These are phyloP conservation scores for Plemyria rubiginata DNA, from an alignment of 2,888 invertebrate genomes.

Conservation along the genomic window DNA sequence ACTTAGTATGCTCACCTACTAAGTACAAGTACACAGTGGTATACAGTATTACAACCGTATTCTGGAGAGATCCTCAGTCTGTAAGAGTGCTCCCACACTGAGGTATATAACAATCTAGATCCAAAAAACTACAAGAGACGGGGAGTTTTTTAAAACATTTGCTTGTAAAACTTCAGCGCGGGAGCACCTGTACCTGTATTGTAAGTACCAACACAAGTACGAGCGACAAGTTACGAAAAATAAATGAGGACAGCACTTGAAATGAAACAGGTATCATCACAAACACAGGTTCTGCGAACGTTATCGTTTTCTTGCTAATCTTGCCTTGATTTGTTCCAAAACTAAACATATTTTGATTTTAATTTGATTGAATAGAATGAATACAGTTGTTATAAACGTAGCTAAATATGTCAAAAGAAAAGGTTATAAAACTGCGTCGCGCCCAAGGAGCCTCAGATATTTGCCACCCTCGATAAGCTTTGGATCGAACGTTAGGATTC, in stretches of 20 bases:
- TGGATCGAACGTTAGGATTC: not conserved
- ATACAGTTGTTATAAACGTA: no score
- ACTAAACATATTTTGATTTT: no score
- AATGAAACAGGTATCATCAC: no score
- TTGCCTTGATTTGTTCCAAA: no score
- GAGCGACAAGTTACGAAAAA: no score
- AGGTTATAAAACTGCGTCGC: not conserved
- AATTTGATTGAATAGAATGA: no score
- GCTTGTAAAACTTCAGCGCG: not conserved
- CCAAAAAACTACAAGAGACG: not conserved
- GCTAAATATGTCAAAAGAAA: no score
- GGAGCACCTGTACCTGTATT: not conserved
- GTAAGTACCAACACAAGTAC: not conserved
- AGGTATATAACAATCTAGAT: not conserved
- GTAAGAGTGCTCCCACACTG: not conserved
- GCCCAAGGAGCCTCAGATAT: constrained; percentile 1
- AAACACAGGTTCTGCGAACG: no score
- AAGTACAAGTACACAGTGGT: no score
- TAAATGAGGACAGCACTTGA: no score
- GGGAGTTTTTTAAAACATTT: not conserved
- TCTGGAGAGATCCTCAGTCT: not conserved
- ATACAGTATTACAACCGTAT: constrained; percentile 1
- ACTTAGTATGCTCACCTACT: not conserved
- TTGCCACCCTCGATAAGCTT: not conserved
- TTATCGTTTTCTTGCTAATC: no score